Base-by-base conservation (phyloP, 2,113 vertebrate genomes). In the Coptodon rendalli region DNA sequence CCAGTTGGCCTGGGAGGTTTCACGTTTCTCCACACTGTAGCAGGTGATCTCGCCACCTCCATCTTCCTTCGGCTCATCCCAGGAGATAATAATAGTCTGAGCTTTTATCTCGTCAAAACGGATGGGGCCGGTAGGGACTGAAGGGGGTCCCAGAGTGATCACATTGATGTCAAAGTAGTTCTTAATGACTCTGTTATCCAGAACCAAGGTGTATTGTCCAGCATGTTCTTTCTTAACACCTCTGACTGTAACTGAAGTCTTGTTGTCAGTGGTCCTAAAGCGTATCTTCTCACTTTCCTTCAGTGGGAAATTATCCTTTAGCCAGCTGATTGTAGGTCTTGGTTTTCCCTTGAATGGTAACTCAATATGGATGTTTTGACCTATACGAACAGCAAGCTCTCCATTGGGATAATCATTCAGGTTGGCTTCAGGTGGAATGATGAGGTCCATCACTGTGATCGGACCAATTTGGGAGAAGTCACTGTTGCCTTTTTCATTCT, bases 311-410 rank as follows among this genome's bases (percentile, higher is more conserved):
- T 97, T 97, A 57, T 99, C 98, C 95, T 99, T 99, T 24, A 98
- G 94, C 99, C 99, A 99, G 87, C 97, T 97, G 92, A 98, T 97
- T 73, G 92, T 94, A 90, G 99, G 98, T 90, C 94, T 98, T 82
- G 99, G 99, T 96, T 99, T 99, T 83, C 98, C 98, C 95, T 98
- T 99, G 92, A 98, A 99, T 17, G 98, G 98, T 66, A 99, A 84
- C 90, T 99, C 98, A 61, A 97, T 96, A 27, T 98, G 97, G 82
- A 99, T 94, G 84, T 99, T 99, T 94, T 99, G 97, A 82, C 98
- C 98, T 83, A 99, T 97, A 91, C 97, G 97, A 87, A 99, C 98
- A 59, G 95, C 91, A 88, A 99, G 96, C 93, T 98, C 97, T 90
- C 97, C 97, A 57, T 97, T 97, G 80, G 97, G 97, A 92, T 98